Evolutionary conservation across 2,888 invertebrate genomes (phyloP).

Genomic region (Aleiodes alternator): DNA sequence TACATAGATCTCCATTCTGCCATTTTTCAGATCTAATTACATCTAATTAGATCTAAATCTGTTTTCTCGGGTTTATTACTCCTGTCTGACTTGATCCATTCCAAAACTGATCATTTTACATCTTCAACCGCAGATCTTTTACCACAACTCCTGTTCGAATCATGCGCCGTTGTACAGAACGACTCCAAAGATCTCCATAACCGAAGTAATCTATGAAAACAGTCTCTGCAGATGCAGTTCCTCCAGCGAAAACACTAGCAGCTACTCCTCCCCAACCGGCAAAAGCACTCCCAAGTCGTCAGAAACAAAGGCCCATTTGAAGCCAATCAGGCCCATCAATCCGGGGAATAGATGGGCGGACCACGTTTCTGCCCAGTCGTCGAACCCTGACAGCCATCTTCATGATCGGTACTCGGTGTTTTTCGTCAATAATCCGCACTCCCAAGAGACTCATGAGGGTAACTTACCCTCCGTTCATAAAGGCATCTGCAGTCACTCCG

Average conservation of each 20-base stretch:
- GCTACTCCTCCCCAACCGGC: neutral
- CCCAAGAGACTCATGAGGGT: neutral
- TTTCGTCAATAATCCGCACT: conserved; percentile 48
- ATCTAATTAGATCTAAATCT: no score
- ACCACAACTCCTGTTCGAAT: neutral
- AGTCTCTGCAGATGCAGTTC: conserved; percentile 55
- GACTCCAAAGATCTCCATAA: conserved; percentile 18
- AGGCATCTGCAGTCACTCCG: neutral
- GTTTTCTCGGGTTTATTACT: no score
- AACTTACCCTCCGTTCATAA: conserved; percentile 8
- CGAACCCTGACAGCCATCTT: conserved; percentile 33
- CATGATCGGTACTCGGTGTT: conserved; percentile 60
- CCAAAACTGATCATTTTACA: no score
- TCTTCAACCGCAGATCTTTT: no score
- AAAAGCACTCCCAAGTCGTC: conserved; percentile 31
- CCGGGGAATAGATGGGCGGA: conserved; percentile 57
- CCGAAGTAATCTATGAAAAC: conserved; percentile 61
- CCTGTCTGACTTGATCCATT: no score
- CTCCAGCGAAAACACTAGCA: conserved; percentile 7
- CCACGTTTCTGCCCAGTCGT: conserved; percentile 27
- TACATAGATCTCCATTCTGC: no score
- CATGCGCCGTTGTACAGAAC: neutral
- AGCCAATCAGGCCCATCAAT: conserved; percentile 45
- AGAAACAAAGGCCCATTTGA: conserved; percentile 28
- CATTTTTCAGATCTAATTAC: no score